Base-by-base conservation (phyloP, 1,140 invertebrate species). In the Phymastichus coffea region DNA sequence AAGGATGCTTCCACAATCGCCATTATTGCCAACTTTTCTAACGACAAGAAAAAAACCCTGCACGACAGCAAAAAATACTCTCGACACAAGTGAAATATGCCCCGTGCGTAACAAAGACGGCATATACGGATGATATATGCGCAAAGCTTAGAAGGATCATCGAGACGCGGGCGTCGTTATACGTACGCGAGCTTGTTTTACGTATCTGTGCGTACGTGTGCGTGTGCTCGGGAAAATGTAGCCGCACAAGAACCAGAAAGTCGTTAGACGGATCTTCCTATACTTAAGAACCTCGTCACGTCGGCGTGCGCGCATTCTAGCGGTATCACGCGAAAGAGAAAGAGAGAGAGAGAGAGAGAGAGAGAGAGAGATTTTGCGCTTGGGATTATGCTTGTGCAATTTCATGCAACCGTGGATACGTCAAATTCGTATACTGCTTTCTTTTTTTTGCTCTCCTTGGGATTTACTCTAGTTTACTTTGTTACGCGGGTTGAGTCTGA, bases 201-300 rank as follows among this genome's bases (percentile, higher is more conserved):
- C 43, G 33, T 15, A 48, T 28, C 33, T 8, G 41, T 4, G 20
- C 41, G n/a, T 19, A 23, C 20, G 17, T n/a, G n/a, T n/a, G n/a
- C n/a, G 17, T 4, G 12, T 15, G 38, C 17, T 17, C 17, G 17
- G 17, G 33, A 38, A 47, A 47, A 56, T 30, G 2, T 30, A 30
- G 52, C 26, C 25, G 25, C 14, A 9, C 57, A 46, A 53, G 40
- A 46, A 52, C 41, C 37, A 38, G n/a, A 38, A n/a, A n/a, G n/a
- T 25, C 37, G 40, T 58, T 59, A 52, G 48, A 15, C 49, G 48
- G 23, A 53, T 46, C 30, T 20, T n/a, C n/a, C 40, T 30, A 59
- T 52, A 30, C 28, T 46, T 52, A 52, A 59, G 57, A 59, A 53
- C 28, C 57, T 44, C 30, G 48, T 53, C 40, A 43, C 47, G 47